Base-by-base conservation (phyloP, 2,888 invertebrate genomes). In the Drosophila basisetae region DNA sequence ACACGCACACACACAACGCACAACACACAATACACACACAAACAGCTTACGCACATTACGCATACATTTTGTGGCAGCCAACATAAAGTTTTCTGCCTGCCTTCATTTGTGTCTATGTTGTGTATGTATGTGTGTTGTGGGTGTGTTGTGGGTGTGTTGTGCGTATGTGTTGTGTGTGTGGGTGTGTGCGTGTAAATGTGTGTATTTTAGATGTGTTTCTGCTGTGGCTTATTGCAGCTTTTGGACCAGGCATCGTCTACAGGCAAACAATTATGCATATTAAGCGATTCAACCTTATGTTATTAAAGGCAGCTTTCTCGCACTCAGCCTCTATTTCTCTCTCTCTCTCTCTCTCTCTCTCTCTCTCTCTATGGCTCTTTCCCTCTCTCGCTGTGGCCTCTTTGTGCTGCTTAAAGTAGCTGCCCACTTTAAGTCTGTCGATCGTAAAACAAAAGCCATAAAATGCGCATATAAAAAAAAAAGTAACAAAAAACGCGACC, bases 221-320 rank as follows among this genome's bases (percentile, higher is more conserved):
- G 71, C 66, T 68, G 43, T 56, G 73, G 83, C 80, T 76, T 84
- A 68, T 82, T 83, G 76, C 65, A 68, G 81, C 73, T 74, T 80
- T 80, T 60, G 68, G 50, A 53, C 47, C 62, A 30, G 56, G 52
- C 64, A 33, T 35, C 76, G 6, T 37, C 25, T 56, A 4, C 56
- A 43, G 43, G 58, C 71, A 77, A 82, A 81, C 85, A 87, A 86
- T 85, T 89, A 87, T 84, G 85, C 81, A 83, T 82, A 83, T 81
- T 83, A 82, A 81, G 68, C 74, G 65, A 52, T 68, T 65, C 54
- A 52, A 43, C 54, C 71, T 59, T 59, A 58, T 50, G 35, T 65
- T 64, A 68, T 74, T 78, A 63, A 63, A 64, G 22, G 28, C 50
- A 37, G 35, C 31, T 33, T 28, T 61, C n/a, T 53, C 11, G n/a